These are phyloP conservation scores for Ips typographus DNA, from an alignment of 1,140 invertebrate species.

Conservation along the genomic window DNA sequence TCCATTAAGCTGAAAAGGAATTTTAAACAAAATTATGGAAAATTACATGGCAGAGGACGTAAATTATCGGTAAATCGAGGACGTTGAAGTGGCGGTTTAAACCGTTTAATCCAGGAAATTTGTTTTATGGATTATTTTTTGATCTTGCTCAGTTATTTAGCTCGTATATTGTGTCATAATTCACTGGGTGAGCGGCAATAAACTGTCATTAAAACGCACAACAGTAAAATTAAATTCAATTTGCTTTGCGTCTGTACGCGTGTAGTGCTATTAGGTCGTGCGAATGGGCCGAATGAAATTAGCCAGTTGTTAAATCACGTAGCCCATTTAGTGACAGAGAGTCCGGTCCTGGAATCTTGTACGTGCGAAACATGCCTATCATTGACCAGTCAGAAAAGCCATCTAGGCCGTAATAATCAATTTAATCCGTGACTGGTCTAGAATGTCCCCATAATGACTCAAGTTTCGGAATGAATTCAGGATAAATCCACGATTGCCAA, in stretches of 20 bases:
- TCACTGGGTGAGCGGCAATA: no score
- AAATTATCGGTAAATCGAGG: constrained; percentile 16
- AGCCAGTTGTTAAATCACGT: constrained; percentile 11
- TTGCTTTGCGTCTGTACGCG: background rate
- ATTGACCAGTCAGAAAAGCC: constrained; percentile 1
- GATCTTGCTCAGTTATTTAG: no score
- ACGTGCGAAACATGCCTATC: constrained; percentile 9
- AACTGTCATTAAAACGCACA: no score
- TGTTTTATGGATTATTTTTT: constrained; percentile 7
- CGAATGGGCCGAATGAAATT: background rate
- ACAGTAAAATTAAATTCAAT: background rate
- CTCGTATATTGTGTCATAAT: no score
- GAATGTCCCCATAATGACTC: no score
- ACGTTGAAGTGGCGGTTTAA: constrained; percentile 13
- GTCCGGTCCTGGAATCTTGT: constrained; percentile 1
- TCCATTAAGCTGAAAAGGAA: constrained; percentile 4
- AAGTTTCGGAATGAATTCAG: no score
- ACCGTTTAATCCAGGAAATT: constrained; percentile 16
- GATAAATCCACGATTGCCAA: no score
- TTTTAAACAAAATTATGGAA: constrained; percentile 16
- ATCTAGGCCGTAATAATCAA: background rate
- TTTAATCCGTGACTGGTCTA: background rate
- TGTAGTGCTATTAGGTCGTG: background rate
- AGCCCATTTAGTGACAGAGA: background rate
- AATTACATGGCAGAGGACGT: constrained; percentile 3